phyloP scores from a whole-genome alignment of 2,113 vertebrate genomes.

The Gopherus flavomarginatus region DNA sequence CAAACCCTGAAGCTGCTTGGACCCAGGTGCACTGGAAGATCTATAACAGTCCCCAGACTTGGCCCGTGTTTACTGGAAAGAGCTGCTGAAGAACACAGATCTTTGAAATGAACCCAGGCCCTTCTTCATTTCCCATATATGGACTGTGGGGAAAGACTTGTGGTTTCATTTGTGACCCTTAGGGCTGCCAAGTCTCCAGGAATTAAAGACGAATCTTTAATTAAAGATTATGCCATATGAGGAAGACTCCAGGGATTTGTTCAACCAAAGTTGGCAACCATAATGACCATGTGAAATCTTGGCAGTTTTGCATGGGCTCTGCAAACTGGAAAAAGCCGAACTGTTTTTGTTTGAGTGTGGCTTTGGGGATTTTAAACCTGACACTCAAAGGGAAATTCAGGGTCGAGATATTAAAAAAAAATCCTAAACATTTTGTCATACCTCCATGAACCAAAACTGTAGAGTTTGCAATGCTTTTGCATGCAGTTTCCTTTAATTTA shows the following conservation, averaged over 20 bases:
- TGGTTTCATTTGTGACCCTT: neutral
- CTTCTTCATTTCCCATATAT: neutral
- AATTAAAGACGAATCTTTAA: too few species aligned
- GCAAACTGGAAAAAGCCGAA: neutral
- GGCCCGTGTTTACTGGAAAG: neutral
- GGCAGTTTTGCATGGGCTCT: neutral
- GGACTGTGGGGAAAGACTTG: neutral
- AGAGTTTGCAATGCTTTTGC: neutral
- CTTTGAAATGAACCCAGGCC: neutral
- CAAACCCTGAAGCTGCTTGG: neutral
- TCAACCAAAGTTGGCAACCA: too few species aligned
- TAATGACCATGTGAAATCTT: neutral
- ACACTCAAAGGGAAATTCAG: neutral
- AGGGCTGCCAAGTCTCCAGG: too few species aligned
- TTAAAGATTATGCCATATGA: too few species aligned
- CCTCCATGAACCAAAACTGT: neutral
- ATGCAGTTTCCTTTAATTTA: neutral
- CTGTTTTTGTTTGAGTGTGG: neutral
- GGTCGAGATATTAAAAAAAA: neutral
- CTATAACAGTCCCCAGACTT: neutral
- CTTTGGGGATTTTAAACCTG: neutral
- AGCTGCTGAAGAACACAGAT: fast-evolving
- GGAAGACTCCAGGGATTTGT: too few species aligned
- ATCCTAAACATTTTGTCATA: neutral
- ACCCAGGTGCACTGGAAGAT: neutral